phyloP scores from a whole-genome alignment of 2,888 invertebrate species.

The Petrolisthes cinctipes region DNA sequence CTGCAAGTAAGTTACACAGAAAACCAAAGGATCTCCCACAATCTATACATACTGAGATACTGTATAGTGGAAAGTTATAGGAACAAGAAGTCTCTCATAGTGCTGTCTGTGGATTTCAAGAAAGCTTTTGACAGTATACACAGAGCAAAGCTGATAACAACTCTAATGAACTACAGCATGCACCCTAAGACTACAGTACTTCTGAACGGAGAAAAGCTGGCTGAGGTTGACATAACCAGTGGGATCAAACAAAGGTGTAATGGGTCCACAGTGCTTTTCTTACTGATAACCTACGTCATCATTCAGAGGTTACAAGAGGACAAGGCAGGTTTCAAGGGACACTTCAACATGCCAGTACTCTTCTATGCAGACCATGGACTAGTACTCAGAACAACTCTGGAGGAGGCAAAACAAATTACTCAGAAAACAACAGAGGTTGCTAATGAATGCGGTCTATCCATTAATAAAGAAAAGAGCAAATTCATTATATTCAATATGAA shows the following conservation, averaged over 20 bases:
- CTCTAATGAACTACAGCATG: background rate
- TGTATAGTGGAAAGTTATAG: background rate
- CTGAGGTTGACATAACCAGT: background rate
- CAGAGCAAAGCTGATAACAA: background rate
- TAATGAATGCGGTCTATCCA: slow-evolving; percentile 8
- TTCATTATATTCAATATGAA: background rate
- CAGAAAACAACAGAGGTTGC: background rate
- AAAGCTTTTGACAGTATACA: background rate
- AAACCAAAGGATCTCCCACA: background rate
- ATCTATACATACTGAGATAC: background rate
- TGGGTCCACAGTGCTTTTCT: background rate
- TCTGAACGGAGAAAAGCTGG: background rate
- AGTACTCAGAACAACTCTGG: background rate
- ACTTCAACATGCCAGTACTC: background rate
- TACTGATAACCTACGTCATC: background rate
- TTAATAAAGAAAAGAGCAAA: slow-evolving; percentile 16
- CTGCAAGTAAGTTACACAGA: background rate
- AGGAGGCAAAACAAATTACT: background rate
- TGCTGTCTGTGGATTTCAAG: background rate
- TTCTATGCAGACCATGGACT: background rate
- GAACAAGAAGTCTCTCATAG: background rate
- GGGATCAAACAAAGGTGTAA: background rate
- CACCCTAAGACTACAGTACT: too few species aligned
- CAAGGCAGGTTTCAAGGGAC: background rate
- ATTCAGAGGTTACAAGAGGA: background rate